Percentiles rank a stretch among this genome's conserved stretches.
Evolutionary conservation across 2,888 invertebrate species (phyloP).

Genomic region (Tethea ocularis): DNA sequence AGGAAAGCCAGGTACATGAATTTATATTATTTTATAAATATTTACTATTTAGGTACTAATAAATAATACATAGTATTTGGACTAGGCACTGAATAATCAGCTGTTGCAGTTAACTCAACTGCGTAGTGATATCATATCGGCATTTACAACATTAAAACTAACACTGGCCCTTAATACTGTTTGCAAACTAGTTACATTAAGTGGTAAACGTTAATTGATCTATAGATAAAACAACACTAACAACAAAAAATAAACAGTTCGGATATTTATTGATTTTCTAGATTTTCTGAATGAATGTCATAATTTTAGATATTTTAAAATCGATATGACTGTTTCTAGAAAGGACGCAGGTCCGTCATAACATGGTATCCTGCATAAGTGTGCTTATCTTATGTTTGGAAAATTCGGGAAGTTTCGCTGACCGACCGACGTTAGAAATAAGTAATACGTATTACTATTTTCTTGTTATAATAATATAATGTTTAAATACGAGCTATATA

Average conservation of each 20-base stretch:
- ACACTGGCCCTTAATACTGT: neutral
- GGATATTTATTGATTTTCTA: neutral
- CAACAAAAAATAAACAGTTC: neutral
- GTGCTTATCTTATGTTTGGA: too few species aligned
- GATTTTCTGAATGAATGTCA: neutral
- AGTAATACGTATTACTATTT: neutral
- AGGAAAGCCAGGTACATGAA: slow-evolving; percentile 91
- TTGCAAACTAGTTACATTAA: neutral
- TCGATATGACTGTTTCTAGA: neutral
- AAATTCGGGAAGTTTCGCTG: neutral
- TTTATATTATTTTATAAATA: slow-evolving; percentile 6
- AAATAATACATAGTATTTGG: neutral
- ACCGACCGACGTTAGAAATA: neutral
- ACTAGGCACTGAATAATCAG: neutral
- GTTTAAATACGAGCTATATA: too few species aligned
- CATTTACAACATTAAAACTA: neutral
- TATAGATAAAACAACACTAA: neutral
- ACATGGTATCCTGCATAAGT: neutral
- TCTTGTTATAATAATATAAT: too few species aligned
- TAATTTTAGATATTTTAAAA: neutral
- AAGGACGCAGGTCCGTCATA: neutral
- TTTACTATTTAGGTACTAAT: too few species aligned
- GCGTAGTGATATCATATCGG: neutral
- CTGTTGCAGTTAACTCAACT: neutral
- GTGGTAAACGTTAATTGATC: neutral